Conservation (phyloP, 2,888 invertebrate species). For the Abrostola triplasia region DNA sequence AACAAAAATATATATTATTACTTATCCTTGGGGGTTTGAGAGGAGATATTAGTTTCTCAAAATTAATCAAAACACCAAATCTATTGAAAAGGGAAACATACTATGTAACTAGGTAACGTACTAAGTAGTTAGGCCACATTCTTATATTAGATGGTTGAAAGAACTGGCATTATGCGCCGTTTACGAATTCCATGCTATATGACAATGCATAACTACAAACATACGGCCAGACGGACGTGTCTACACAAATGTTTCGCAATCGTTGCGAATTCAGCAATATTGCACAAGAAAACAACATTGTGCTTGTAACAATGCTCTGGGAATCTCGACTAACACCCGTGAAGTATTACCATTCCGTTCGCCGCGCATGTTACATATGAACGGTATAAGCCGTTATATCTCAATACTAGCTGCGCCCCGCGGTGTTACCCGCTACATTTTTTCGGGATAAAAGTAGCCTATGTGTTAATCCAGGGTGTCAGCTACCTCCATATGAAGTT, state of each 20-base stretch:
- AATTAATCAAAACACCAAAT: neutral
- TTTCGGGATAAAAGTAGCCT: too few species aligned
- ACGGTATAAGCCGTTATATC: constrained; percentile 26
- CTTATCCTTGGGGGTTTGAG: too few species aligned
- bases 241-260: constrained; percentile 76
- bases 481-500: too few species aligned
- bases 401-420: too few species aligned
- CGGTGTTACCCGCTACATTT: too few species aligned
- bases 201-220: constrained; percentile 76
- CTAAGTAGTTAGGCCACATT: constrained; percentile 15
- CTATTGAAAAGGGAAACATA: constrained; percentile 10
- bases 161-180: constrained; percentile 48
- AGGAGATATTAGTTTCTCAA: neutral
- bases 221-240: constrained; percentile 73
- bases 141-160: constrained; percentile 38
- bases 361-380: constrained; percentile 42
- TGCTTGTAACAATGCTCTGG: constrained; percentile 78
- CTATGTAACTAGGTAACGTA: constrained; percentile 25
- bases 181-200: constrained; percentile 66
- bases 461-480: too few species aligned
- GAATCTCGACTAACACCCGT: constrained; percentile 71
- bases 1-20: too few species aligned
- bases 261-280: constrained; percentile 81
- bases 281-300: constrained; percentile 85
- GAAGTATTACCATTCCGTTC: constrained; percentile 60